phyloP scores from a whole-genome alignment of 2,797 vertebrate genomes.

The Sparus aurata region DNA sequence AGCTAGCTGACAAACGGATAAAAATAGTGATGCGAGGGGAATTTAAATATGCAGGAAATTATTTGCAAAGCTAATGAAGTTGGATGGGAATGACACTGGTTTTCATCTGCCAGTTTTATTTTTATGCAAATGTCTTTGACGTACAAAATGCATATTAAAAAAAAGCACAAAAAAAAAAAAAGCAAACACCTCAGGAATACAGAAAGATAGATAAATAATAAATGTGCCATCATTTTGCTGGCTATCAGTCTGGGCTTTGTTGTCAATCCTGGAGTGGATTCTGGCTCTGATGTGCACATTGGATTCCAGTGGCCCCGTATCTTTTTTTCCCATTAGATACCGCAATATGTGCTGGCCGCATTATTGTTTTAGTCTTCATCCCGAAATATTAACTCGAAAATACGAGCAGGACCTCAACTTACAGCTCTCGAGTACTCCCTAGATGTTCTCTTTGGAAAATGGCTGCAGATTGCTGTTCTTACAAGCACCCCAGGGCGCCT shows the following conservation, averaged over 20 bases:
- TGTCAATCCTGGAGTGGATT: constrained; percentile 56
- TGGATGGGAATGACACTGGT: constrained; percentile 51
- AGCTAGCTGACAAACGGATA: constrained; percentile 61
- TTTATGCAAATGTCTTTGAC: constrained; percentile 43
- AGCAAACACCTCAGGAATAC: constrained; percentile 54
- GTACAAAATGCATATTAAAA: constrained; percentile 58
- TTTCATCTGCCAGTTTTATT: constrained; percentile 58
- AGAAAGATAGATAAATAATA: constrained; percentile 61
- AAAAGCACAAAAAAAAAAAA: constrained; percentile 45
- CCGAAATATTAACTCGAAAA: constrained; percentile 62
- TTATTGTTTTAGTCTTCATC: constrained; percentile 60
- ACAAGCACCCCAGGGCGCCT: constrained; percentile 75
- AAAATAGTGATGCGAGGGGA: constrained; percentile 63
- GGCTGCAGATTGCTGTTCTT: constrained; percentile 79
- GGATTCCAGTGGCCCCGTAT: constrained; percentile 52
- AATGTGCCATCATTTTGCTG: constrained; percentile 39
- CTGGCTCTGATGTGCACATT: constrained; percentile 49
- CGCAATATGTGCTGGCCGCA: constrained; percentile 54
- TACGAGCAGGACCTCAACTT: constrained; percentile 58
- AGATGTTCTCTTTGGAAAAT: constrained; percentile 71
- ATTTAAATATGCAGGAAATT: constrained; percentile 63
- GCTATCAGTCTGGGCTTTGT: constrained; percentile 49
- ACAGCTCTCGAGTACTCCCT: constrained; percentile 54
- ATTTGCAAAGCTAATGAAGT: constrained; percentile 73
- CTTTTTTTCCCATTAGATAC: constrained; percentile 60